Percentiles rank a stretch among this genome's conserved stretches.
phyloP scores from a whole-genome alignment of 92 coral and sea anemone species.

The Siderastrea siderea region DNA sequence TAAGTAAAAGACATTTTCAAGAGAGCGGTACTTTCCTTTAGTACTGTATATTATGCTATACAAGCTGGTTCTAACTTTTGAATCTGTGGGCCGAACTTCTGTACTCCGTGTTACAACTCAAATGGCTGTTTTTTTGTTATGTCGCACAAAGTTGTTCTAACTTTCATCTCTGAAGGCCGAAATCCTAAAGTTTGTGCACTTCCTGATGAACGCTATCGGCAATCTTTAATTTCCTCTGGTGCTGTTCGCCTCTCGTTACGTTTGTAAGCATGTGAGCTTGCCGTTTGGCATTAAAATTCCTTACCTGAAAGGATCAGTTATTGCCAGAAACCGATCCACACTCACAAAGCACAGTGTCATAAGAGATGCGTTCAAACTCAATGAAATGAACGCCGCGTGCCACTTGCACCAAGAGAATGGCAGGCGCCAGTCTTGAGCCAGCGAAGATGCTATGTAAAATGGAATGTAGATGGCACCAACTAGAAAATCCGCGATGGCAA shows the following conservation, averaged over 20 bases:
- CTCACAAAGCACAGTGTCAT: slow-evolving; percentile 81
- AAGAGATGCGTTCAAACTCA: slow-evolving; percentile 81
- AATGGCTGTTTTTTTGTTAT: neutral
- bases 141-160: neutral
- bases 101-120: too few species aligned
- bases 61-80: too few species aligned
- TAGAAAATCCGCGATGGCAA: slow-evolving; percentile 78
- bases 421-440: slow-evolving; percentile 72
- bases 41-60: too few species aligned
- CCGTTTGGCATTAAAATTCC: neutral
- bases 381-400: slow-evolving; percentile 74
- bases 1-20: too few species aligned
- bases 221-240: neutral
- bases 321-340: slow-evolving; percentile 80
- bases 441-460: slow-evolving; percentile 66
- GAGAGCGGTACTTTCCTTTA: too few species aligned
- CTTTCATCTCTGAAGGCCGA: neutral
- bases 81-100: neutral
- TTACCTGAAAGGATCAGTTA: slow-evolving; percentile 84
- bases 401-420: slow-evolving; percentile 72
- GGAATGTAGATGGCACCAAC: slow-evolving; percentile 76
- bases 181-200: too few species aligned
- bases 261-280: too few species aligned
- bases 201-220: too few species aligned
- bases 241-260: neutral